phyloP scores from a whole-genome alignment of 2,888 invertebrate species.

The Mythimna loreyi region DNA sequence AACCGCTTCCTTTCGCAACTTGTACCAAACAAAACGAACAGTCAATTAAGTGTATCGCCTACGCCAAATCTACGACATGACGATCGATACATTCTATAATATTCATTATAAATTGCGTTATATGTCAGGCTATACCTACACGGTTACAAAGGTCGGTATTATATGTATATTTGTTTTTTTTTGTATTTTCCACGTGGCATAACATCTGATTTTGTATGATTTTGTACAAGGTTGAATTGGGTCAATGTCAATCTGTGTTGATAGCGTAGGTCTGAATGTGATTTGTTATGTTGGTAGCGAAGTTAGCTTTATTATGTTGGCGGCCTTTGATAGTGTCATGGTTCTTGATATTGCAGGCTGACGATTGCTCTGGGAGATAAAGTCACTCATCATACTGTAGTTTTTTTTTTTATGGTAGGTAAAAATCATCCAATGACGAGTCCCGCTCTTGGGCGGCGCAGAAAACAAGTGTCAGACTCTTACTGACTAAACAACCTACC shows the following conservation, averaged over 20 bases:
- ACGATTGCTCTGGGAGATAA: neutral
- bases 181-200: slow-evolving; percentile 55
- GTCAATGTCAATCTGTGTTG: slow-evolving; percentile 51
- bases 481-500: too few species aligned
- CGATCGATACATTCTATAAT: slow-evolving; percentile 71
- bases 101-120: slow-evolving; percentile 76
- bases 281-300: slow-evolving; percentile 9
- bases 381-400: neutral
- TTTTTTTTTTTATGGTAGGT: too few species aligned
- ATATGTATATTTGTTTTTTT: slow-evolving; percentile 31
- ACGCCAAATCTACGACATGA: slow-evolving; percentile 68
- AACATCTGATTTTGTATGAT: slow-evolving; percentile 30
- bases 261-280: slow-evolving; percentile 37
- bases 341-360: neutral
- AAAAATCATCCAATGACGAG: too few species aligned
- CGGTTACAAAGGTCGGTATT: slow-evolving; percentile 64
- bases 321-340: neutral
- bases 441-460: too few species aligned
- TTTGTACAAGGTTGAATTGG: slow-evolving; percentile 47
- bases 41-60: slow-evolving; percentile 77
- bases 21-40: slow-evolving; percentile 61
- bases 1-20: slow-evolving; percentile 41
- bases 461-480: too few species aligned
- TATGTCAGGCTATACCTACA: slow-evolving; percentile 76
- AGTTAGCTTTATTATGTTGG: neutral